Evolutionary conservation across 2,113 vertebrate species (phyloP).

Genomic region (Podiceps cristatus): DNA sequence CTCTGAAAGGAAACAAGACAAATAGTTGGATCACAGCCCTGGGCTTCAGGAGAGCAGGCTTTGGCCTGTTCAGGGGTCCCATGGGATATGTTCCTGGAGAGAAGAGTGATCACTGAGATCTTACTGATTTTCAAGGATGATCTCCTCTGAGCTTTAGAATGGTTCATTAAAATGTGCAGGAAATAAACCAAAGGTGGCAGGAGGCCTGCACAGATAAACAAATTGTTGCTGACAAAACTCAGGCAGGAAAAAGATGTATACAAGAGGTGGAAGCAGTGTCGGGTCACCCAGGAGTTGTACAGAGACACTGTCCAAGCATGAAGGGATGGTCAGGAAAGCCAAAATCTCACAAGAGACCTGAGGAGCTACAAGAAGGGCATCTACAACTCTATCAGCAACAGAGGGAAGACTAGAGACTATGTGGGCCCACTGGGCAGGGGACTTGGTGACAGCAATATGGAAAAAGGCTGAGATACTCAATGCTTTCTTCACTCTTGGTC

Average conservation of each 20-base stretch:
- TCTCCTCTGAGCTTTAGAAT: not conserved
- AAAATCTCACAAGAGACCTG: not conserved
- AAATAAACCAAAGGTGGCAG: not conserved
- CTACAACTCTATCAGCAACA: not conserved
- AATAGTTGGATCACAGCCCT: not conserved
- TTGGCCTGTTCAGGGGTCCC: not conserved
- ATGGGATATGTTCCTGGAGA: not conserved
- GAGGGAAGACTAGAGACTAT: not conserved
- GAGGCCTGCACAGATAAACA: not conserved
- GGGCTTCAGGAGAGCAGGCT: not conserved
- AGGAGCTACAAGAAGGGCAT: not conserved
- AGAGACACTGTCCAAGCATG: not conserved
- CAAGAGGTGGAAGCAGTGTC: not conserved
- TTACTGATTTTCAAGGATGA: not conserved
- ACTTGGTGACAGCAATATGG: not conserved
- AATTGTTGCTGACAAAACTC: not conserved
- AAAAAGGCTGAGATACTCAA: not conserved
- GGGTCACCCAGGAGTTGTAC: not conserved
- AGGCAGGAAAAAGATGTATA: not conserved
- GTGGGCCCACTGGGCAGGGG: not conserved
- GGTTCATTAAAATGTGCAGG: not conserved
- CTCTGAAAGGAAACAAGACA: not conserved
- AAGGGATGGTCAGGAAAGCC: not conserved
- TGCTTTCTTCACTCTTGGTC: not conserved
- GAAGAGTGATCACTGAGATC: not conserved